Percentiles rank a stretch among this genome's conserved stretches.
Evolutionary conservation across 2,113 vertebrate species (phyloP).

Genomic region (Sinocyclocheilus maitianheensis): DNA sequence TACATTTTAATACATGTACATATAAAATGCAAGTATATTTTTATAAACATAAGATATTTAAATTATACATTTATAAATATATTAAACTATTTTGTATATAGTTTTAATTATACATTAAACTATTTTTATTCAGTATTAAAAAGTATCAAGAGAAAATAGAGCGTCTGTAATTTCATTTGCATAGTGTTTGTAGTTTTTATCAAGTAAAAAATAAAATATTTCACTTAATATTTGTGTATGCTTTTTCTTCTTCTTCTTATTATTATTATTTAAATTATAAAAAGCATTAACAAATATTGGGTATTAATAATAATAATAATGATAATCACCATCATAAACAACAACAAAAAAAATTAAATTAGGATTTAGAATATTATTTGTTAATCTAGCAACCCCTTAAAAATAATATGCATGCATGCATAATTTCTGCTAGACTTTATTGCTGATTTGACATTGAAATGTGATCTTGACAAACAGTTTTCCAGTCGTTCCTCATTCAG

Average conservation of each 20-base stretch:
- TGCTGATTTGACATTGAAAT: neutral
- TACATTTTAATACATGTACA: no score
- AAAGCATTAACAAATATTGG: neutral
- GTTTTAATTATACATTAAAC: no score
- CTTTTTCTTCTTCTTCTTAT: neutral
- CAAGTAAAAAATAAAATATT: neutral
- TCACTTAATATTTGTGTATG: neutral
- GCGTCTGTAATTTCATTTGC: no score
- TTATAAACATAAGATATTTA: no score
- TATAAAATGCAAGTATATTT: no score
- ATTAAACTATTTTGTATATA: no score
- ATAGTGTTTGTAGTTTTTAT: no score
- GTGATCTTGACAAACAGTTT: neutral
- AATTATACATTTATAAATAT: no score
- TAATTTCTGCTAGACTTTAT: neutral
- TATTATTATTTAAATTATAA: neutral
- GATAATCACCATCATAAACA: neutral
- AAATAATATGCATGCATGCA: neutral
- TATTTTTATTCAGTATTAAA: no score
- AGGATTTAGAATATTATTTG: neutral
- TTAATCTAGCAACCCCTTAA: neutral
- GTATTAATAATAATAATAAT: neutral
- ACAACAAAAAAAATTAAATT: neutral
- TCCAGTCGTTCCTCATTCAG: neutral
- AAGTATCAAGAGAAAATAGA: no score